These are phyloP conservation scores for Alosa sapidissima DNA, from an alignment of 2,797 vertebrate species.

Conservation along the genomic window DNA sequence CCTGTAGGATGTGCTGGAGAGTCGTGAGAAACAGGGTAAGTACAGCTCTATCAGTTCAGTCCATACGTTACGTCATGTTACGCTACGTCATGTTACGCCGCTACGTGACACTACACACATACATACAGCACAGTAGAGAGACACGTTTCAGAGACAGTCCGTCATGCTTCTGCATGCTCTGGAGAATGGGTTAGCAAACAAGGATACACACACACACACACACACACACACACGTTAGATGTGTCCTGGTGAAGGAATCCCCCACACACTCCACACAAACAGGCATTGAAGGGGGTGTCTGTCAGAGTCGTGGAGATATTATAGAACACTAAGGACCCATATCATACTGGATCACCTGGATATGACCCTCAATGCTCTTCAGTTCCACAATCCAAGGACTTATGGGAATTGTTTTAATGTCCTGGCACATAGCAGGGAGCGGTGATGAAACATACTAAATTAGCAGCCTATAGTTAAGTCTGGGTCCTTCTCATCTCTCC, in stretches of 20 bases:
- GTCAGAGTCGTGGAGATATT: background rate
- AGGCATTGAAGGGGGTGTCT: background rate
- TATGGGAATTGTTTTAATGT: conserved; percentile 1
- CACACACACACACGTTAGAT: background rate
- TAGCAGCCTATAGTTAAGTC: background rate
- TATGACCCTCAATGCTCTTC: background rate
- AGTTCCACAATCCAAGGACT: background rate
- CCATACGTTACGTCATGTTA: too few species aligned
- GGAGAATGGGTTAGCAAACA: conserved; percentile 7
- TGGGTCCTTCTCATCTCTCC: background rate
- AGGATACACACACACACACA: background rate
- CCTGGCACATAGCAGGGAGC: background rate
- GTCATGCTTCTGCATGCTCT: conserved; percentile 4
- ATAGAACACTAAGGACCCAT: background rate
- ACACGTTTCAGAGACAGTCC: background rate
- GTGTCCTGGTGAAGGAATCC: background rate
- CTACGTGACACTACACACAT: background rate
- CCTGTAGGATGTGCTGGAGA: background rate
- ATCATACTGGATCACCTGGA: background rate
- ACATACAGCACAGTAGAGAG: background rate
- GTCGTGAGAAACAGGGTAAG: background rate
- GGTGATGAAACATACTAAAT: background rate
- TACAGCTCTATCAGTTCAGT: background rate
- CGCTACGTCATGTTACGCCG: too few species aligned
- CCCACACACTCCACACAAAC: background rate